Evolutionary conservation across 2,797 vertebrate genomes (phyloP), one percentile per base, ranked within the genome.

Genomic region (Notolepis coatsorum): DNA sequence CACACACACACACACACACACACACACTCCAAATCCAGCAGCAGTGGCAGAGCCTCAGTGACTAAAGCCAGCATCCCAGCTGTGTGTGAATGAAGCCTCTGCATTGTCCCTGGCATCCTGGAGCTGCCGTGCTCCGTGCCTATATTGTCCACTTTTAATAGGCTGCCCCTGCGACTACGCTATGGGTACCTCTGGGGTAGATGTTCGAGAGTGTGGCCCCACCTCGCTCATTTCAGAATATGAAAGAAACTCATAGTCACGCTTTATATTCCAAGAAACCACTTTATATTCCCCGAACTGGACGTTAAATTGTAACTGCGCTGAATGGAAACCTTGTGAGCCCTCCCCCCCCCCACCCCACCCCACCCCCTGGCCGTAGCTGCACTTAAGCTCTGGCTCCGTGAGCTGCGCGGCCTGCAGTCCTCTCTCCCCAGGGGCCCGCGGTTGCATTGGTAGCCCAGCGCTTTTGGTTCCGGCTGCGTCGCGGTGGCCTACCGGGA

Each of bases 31-130:
- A 75, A 66, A 73, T 58, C 28, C 62, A 71, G 66, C 71, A 53
- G 55, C 68, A 70, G 71, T 71, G 72, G 63, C 85, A 81, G 79
- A 71, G 82, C 71, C 73, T 82, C 61, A 77, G 75, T 63, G 68
- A 70, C 65, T 61, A n/a, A 69, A 65, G 79, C 76, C 68, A 77
- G 73, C 67, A 65, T 71, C 61, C 66, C 84, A 75, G 82, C 85
- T 78, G 84, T 68, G 80, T 75, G 56, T 60, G 47, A 61, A 23
- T 41, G 46, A 61, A 51, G 35, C 21, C 23, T 12, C 18, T 30
- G 47, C 58, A 81, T 68, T 84, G 78, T 76, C 73, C 54, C 71
- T 56, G 75, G 57, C 61, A 37, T 41, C 61, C 61, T 48, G 28
- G 58, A 70, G 71, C 80, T 68, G 76, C 58, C 58, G 70, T 45